Evolutionary conservation across 2,797 vertebrate genomes (phyloP).

Genomic region (Eurystomus glaucurus): DNA sequence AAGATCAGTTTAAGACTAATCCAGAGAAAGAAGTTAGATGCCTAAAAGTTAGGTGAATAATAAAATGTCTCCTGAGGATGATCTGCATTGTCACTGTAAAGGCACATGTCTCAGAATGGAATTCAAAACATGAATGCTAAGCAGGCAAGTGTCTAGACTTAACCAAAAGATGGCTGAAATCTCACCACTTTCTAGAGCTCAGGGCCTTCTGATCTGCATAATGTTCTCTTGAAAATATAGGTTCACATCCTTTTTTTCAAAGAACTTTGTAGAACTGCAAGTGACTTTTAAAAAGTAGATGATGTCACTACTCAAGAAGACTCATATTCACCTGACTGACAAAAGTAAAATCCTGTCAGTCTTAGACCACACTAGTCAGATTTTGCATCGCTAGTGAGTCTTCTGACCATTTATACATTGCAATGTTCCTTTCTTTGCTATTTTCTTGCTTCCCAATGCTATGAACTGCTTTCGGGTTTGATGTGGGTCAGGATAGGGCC

Average conservation of each 20-base stretch:
- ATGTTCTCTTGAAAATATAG: not conserved
- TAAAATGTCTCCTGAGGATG: not conserved
- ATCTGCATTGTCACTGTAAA: not conserved
- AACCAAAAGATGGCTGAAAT: not conserved
- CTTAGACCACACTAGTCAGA: not conserved
- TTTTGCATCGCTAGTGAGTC: not conserved
- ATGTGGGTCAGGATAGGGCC: not conserved
- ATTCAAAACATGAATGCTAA: not conserved
- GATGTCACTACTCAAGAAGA: not conserved
- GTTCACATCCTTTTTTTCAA: not conserved
- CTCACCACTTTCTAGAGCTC: not conserved
- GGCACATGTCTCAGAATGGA: not conserved
- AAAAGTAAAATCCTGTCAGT: not conserved
- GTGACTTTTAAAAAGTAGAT: not conserved
- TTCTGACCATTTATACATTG: not conserved
- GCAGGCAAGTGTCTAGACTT: not conserved
- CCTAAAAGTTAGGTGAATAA: not conserved
- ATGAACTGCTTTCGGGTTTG: not conserved
- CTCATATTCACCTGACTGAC: not conserved
- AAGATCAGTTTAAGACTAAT: not conserved
- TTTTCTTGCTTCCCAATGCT: not conserved
- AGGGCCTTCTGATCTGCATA: not conserved
- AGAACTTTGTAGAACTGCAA: not conserved
- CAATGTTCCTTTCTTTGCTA: not conserved
- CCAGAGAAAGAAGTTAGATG: not conserved